Percentiles rank a stretch among this genome's conserved stretches.
Conservation (phyloP, 2,113 vertebrate species). For the Puntigrus tetrazona region DNA sequence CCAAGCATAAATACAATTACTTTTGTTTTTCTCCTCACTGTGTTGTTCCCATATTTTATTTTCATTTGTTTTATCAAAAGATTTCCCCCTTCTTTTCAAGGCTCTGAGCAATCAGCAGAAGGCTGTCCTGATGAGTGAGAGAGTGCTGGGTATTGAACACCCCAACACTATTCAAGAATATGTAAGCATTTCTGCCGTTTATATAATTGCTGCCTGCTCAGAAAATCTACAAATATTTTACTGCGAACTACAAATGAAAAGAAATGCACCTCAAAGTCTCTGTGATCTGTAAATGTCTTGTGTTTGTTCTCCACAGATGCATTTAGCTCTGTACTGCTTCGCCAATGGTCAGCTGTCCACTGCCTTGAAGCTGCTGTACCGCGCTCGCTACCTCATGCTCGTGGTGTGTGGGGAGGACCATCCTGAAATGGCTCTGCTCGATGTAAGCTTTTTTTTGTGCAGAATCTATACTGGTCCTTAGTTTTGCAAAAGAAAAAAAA, state of each 20-base stretch:
- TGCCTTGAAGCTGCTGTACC: constrained; percentile 91
- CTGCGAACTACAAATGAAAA: neutral
- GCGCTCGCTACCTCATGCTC: constrained; percentile 95
- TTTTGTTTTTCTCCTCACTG: neutral
- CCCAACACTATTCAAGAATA: constrained; percentile 99
- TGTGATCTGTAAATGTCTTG: neutral
- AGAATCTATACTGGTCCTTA: neutral
- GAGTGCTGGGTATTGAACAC: constrained; percentile 93
- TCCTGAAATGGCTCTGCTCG: constrained; percentile 95
- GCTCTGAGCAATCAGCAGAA: constrained; percentile 98
- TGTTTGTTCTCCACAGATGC: constrained; percentile 79
- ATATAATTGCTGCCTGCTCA: neutral
- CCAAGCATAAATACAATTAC: neutral
- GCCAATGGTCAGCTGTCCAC: constrained; percentile 96
- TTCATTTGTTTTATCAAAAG: too few relatives aligned
- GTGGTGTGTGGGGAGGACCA: constrained; percentile 94
- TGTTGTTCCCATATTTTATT: too few relatives aligned
- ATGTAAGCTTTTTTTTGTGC: constrained; percentile 76
- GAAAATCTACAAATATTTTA: neutral
- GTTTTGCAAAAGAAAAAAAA: too few relatives aligned
- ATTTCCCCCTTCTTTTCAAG: constrained; percentile 64
- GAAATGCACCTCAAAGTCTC: neutral
- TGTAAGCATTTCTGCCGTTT: constrained; percentile 74
- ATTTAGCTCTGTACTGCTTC: constrained; percentile 97
- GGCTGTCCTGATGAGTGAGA: constrained; percentile 96